A percentile compares a stretch with the other conserved stretches of the same genome.
These are phyloP conservation scores for Frankliniella fusca DNA, from an alignment of 2,888 invertebrate genomes.

Conservation along the genomic window DNA sequence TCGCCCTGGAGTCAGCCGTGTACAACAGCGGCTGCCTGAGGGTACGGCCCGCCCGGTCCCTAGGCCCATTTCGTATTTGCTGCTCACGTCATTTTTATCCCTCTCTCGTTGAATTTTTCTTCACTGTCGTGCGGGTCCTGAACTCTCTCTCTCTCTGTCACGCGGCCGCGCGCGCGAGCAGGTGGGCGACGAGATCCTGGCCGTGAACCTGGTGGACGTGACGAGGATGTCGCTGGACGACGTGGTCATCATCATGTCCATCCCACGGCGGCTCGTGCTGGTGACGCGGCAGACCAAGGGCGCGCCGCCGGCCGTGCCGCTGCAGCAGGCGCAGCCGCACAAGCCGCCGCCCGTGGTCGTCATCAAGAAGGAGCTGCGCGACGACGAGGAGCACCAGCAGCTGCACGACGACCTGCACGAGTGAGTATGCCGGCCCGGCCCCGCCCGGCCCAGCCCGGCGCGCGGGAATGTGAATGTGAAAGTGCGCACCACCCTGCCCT, in stretches of 20 bases:
- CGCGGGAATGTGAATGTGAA: too few relatives aligned
- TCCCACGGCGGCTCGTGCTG: slow-evolving; percentile 89
- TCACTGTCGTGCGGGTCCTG: too few relatives aligned
- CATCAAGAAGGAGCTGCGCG: slow-evolving; percentile 76
- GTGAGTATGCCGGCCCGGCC: neutral
- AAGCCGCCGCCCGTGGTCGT: slow-evolving; percentile 90
- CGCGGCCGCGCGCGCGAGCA: too few relatives aligned
- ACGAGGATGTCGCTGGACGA: slow-evolving; percentile 97
- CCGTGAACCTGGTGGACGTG: slow-evolving; percentile 96
- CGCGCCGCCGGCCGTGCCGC: slow-evolving; percentile 47
- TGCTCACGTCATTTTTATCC: too few relatives aligned
- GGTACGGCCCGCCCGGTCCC: slow-evolving; percentile 47
- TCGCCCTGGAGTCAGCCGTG: slow-evolving; percentile 93
- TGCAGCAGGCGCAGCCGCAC: slow-evolving; percentile 53
- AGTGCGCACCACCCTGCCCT: too few relatives aligned
- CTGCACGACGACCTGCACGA: slow-evolving; percentile 40
- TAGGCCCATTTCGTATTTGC: too few relatives aligned
- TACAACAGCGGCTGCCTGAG: slow-evolving; percentile 95
- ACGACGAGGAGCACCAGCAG: slow-evolving; percentile 63
- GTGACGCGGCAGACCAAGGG: slow-evolving; percentile 85
- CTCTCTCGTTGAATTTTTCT: too few relatives aligned
- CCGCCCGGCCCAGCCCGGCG: neutral
- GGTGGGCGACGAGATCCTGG: slow-evolving; percentile 97
- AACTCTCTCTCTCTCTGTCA: too few relatives aligned
- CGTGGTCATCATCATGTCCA: slow-evolving; percentile 99